Percentiles rank a stretch among this genome's conserved stretches.
phyloP scores from a whole-genome alignment of 2,888 invertebrate species.

The Apodemia hepburni region DNA sequence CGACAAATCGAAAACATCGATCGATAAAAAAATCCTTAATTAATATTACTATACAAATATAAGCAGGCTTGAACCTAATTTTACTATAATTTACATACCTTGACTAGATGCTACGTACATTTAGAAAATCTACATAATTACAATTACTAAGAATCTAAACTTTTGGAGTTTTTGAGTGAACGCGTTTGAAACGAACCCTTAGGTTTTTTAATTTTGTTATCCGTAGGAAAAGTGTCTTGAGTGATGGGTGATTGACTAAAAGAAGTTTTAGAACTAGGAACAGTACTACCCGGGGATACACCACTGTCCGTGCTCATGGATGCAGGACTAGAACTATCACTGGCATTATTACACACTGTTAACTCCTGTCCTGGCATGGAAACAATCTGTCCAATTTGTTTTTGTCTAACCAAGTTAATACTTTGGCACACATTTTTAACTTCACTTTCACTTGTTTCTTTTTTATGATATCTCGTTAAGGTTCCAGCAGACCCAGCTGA shows the following conservation, averaged over 20 bases:
- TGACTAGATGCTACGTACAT: slow-evolving; percentile 65
- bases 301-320: slow-evolving; percentile 70
- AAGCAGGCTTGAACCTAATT: slow-evolving; percentile 72
- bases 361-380: slow-evolving; percentile 67
- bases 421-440: slow-evolving; percentile 74
- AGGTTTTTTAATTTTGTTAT: slow-evolving; percentile 61
- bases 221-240: slow-evolving; percentile 47
- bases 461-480: slow-evolving; percentile 67
- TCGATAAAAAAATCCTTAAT: slow-evolving; percentile 46
- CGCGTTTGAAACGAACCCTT: slow-evolving; percentile 47
- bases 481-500: slow-evolving; percentile 74
- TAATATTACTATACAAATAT: slow-evolving; percentile 46
- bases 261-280: slow-evolving; percentile 58
- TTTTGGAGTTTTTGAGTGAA: slow-evolving; percentile 72
- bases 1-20: slow-evolving; percentile 50
- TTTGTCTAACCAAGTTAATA: slow-evolving; percentile 74
- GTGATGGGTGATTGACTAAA: slow-evolving; percentile 48
- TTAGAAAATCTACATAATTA: slow-evolving; percentile 80
- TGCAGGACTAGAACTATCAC: slow-evolving; percentile 68
- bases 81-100: slow-evolving; percentile 54
- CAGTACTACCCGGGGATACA: slow-evolving; percentile 67
- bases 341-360: slow-evolving; percentile 65
- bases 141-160: slow-evolving; percentile 73
- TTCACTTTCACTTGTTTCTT: slow-evolving; percentile 52
- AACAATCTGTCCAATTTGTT: slow-evolving; percentile 74